phyloP scores from a whole-genome alignment of 2,113 vertebrate species.

The Alaudala cheleensis region DNA sequence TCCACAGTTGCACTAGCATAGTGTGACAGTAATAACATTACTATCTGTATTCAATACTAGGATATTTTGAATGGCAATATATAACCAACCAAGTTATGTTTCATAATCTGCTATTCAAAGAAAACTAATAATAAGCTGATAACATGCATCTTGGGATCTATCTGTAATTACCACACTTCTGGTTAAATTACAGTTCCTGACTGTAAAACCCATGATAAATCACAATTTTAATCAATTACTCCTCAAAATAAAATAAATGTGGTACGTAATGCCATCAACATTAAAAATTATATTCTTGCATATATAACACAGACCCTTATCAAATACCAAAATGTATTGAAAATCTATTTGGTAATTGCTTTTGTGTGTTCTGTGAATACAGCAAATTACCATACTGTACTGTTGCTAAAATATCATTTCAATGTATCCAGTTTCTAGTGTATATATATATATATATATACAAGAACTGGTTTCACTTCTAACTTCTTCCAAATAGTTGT shows the following conservation, averaged over 20 bases:
- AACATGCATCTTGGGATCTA: neutral
- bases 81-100: neutral
- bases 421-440: neutral
- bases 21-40: neutral
- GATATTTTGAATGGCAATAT: neutral
- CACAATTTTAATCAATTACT: neutral
- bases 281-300: neutral
- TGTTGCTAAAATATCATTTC: neutral
- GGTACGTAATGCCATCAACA: neutral
- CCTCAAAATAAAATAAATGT: neutral
- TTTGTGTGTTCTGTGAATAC: neutral
- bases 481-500: neutral
- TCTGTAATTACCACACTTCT: neutral
- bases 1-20: neutral
- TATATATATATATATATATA: neutral
- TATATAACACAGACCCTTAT: neutral
- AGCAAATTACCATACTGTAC: neutral
- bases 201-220: neutral
- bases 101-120: no score
- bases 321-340: neutral
- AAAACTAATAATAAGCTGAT: neutral
- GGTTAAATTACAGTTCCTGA: no score
- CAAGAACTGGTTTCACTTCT: neutral
- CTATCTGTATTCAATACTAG: neutral
- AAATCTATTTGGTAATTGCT: neutral